Evolutionary conservation across 1,140 invertebrate species (phyloP).

Genomic region (Kradibia gibbosae): DNA sequence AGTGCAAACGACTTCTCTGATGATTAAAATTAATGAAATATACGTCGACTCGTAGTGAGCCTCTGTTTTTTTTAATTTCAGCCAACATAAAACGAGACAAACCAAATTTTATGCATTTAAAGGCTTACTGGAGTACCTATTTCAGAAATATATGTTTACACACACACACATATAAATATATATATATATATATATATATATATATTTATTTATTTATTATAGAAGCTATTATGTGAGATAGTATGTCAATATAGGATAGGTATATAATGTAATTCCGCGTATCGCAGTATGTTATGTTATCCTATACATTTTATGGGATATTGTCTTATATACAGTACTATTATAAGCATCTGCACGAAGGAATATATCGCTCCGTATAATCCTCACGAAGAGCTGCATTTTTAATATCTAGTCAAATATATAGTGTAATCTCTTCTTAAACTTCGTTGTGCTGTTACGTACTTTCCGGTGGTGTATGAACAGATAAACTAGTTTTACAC

Average conservation of each 20-base stretch:
- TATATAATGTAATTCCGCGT: neutral
- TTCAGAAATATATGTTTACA: no score
- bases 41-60: no score
- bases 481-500: neutral
- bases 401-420: conserved; percentile 14
- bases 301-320: conserved; percentile 21
- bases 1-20: no score
- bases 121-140: no score
- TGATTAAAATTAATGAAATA: no score
- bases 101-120: no score
- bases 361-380: neutral
- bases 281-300: neutral
- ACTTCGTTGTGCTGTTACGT: neutral
- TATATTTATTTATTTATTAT: no score
- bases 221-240: neutral
- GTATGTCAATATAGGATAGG: neutral
- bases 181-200: no score
- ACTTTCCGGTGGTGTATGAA: neutral
- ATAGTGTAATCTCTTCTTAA: neutral
- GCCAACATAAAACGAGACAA: no score
- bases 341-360: neutral
- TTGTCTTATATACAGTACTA: neutral
- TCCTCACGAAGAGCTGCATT: neutral
- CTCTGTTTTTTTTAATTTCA: no score
- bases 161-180: no score